Evolutionary conservation across 2,797 vertebrate species (phyloP).

Genomic region (Acomys russatus): DNA sequence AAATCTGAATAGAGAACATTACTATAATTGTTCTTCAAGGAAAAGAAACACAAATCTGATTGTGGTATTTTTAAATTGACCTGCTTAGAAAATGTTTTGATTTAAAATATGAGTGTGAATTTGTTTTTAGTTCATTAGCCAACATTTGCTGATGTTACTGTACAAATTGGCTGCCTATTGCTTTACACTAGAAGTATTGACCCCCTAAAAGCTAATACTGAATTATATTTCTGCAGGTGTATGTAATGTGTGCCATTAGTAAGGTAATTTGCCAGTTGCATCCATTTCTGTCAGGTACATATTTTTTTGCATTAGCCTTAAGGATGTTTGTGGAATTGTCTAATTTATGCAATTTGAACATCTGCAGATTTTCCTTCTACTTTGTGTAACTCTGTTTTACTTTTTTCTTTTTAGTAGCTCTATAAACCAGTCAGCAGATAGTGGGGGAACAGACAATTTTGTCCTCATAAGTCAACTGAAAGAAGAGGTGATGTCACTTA

Average conservation of each 20-base stretch:
- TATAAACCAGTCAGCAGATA: constrained; percentile 99
- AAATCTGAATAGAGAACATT: constrained; percentile 58
- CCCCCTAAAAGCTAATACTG: constrained; percentile 89
- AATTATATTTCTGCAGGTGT: constrained; percentile 91
- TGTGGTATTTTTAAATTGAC: constrained; percentile 77
- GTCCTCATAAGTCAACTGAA: constrained; percentile 99
- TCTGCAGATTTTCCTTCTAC: constrained; percentile 67
- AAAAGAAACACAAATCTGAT: constrained; percentile 70
- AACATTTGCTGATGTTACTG: constrained; percentile 85
- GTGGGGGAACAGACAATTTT: constrained; percentile 99
- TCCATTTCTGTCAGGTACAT: constrained; percentile 91
- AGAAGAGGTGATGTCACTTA: constrained; percentile 99
- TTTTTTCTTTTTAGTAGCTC: constrained; percentile 94
- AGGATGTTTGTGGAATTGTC: constrained; percentile 89
- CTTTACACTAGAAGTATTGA: constrained; percentile 87
- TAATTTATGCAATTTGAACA: constrained; percentile 86
- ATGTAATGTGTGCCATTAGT: constrained; percentile 91
- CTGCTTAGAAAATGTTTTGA: constrained; percentile 81
- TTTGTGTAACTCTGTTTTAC: constrained; percentile 79
- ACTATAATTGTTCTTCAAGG: constrained; percentile 30
- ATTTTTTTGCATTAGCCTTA: constrained; percentile 90
- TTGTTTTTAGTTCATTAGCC: constrained; percentile 85
- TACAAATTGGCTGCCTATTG: constrained; percentile 87
- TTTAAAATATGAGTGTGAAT: constrained; percentile 77
- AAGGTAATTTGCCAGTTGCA: constrained; percentile 91